Evolutionary conservation across 2,888 invertebrate genomes (phyloP).

Genomic region (Noctua fimbriata): DNA sequence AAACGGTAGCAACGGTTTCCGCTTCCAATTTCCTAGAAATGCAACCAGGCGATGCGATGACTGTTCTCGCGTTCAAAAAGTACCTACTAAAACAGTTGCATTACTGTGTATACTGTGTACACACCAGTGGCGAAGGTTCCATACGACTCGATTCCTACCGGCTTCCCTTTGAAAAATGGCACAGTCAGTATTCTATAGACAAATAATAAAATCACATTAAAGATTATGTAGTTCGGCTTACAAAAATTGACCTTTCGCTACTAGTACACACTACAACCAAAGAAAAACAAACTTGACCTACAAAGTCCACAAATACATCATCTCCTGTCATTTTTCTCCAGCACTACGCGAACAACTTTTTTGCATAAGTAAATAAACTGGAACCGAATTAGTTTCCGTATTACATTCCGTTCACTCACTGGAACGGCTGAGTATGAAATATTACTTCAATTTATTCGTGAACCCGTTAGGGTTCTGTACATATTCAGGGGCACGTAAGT

Average conservation of each 20-base stretch:
- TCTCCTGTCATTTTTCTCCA: slow-evolving; percentile 27
- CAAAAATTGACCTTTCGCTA: no score
- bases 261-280: background rate
- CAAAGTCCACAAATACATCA: slow-evolving; percentile 23
- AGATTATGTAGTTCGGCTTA: no score
- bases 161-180: no score
- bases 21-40: background rate
- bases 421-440: slow-evolving; percentile 58
- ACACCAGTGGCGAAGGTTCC: no score
- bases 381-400: slow-evolving; percentile 52
- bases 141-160: no score
- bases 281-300: slow-evolving; percentile 7
- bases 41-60: background rate
- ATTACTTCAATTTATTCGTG: slow-evolving; percentile 55
- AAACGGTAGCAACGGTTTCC: background rate
- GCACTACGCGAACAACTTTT: slow-evolving; percentile 31
- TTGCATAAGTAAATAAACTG: slow-evolving; percentile 57
- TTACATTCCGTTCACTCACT: slow-evolving; percentile 52
- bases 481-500: slow-evolving; percentile 9
- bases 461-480: slow-evolving; percentile 40
- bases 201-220: no score
- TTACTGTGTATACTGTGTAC: no score
- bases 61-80: background rate
- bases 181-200: no score
- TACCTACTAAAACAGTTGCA: background rate